These are phyloP conservation scores for Stenurella melanura DNA, from an alignment of 2,888 invertebrate species.

Conservation along the genomic window DNA sequence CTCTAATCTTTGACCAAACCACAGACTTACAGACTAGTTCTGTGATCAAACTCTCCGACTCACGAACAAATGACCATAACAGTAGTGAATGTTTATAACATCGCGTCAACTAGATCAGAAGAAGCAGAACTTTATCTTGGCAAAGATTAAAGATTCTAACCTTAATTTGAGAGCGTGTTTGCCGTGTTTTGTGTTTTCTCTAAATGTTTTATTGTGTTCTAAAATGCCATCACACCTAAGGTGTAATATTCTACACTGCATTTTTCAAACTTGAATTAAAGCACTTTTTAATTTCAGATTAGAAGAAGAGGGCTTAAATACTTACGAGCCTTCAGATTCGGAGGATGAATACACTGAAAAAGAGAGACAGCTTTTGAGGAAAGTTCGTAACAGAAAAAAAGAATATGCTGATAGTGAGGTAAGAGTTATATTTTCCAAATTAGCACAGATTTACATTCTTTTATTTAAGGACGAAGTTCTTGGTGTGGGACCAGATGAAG, in stretches of 20 bases:
- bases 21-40: too few relatives aligned
- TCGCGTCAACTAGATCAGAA: too few relatives aligned
- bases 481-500: constrained; percentile 73
- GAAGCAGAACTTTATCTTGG: too few relatives aligned
- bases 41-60: too few relatives aligned
- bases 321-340: constrained; percentile 76
- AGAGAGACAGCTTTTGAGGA: constrained; percentile 79
- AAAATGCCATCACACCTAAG: constrained; percentile 19
- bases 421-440: constrained; percentile 23
- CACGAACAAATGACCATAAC: too few relatives aligned
- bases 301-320: constrained; percentile 33
- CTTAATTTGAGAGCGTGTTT: neutral
- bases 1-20: too few relatives aligned
- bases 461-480: constrained; percentile 77
- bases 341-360: constrained; percentile 83
- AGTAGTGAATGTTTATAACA: too few relatives aligned
- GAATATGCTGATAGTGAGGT: constrained; percentile 74
- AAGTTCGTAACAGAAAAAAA: constrained; percentile 76
- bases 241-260: neutral
- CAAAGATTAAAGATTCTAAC: neutral
- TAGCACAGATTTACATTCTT: neutral
- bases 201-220: neutral
- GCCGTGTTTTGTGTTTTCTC: neutral
- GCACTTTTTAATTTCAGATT: constrained; percentile 25
- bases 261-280: neutral